These are phyloP conservation scores for Diadegma fenestrale DNA, from an alignment of 2,888 invertebrate genomes.

Conservation along the genomic window DNA sequence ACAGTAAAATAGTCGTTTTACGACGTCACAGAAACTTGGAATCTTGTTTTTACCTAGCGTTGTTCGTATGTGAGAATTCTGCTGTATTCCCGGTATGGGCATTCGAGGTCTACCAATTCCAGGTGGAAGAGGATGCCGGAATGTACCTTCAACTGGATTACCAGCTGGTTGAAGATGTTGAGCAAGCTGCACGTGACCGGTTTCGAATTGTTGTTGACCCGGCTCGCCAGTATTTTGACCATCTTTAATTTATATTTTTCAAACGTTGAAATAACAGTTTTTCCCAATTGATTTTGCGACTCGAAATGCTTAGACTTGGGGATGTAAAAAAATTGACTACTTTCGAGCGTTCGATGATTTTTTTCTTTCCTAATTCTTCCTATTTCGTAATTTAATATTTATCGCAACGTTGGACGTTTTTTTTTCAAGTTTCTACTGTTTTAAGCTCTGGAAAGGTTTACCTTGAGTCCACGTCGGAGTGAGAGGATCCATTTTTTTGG, in stretches of 20 bases:
- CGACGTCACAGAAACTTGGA: too few species aligned
- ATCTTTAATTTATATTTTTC: slow-evolving; percentile 70
- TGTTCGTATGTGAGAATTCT: slow-evolving; percentile 81
- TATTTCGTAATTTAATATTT: not conserved
- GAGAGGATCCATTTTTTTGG: slow-evolving; percentile 86
- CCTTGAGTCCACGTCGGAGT: slow-evolving; percentile 81
- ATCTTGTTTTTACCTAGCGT: slow-evolving; percentile 78
- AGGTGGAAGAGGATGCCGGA: slow-evolving; percentile 90
- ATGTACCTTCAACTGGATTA: slow-evolving; percentile 87
- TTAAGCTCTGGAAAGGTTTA: slow-evolving; percentile 58
- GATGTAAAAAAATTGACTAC: not conserved
- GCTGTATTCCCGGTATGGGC: slow-evolving; percentile 80
- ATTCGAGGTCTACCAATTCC: slow-evolving; percentile 86
- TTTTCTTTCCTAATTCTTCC: not conserved
- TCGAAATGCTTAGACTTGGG: not conserved
- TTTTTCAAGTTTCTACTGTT: not conserved
- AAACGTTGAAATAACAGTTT: not conserved
- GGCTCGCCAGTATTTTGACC: slow-evolving; percentile 75
- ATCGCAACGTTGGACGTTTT: too few species aligned
- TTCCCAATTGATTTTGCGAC: not conserved
- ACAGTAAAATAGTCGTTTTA: too few species aligned
- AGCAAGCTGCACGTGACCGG: slow-evolving; percentile 76
- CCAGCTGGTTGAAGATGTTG: slow-evolving; percentile 78
- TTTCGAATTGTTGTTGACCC: slow-evolving; percentile 79
- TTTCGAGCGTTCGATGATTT: not conserved